Percentiles rank a stretch among this genome's conserved stretches.
Evolutionary conservation across 2,888 invertebrate genomes (phyloP).

Genomic region (Zeuzera pyrina): DNA sequence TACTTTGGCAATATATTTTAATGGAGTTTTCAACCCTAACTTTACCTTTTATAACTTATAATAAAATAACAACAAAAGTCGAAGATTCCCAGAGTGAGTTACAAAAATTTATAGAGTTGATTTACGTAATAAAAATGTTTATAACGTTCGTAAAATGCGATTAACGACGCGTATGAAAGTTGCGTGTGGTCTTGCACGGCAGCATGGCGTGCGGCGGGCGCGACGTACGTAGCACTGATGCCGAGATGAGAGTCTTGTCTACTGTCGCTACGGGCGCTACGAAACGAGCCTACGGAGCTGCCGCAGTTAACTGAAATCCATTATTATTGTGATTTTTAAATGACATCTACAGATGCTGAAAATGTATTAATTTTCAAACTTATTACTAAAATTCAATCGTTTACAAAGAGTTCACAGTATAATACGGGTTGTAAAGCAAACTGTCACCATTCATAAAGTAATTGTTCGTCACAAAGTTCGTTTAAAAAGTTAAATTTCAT

Average conservation of each 20-base stretch:
- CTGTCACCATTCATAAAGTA: too few species aligned
- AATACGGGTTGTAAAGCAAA: too few species aligned
- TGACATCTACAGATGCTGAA: too few species aligned
- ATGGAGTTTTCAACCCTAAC: too few species aligned
- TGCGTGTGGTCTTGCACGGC: slow-evolving; percentile 19
- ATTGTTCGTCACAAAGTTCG: too few species aligned
- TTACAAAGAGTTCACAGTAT: too few species aligned
- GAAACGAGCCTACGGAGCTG: slow-evolving; percentile 22
- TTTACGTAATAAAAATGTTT: slow-evolving; percentile 24
- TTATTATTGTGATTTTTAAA: too few species aligned
- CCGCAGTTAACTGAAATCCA: too few species aligned
- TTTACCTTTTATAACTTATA: background rate
- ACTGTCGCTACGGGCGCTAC: slow-evolving; percentile 14
- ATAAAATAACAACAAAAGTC: slow-evolving; percentile 6
- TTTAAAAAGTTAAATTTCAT: too few species aligned
- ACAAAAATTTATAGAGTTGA: slow-evolving; percentile 9
- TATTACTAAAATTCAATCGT: too few species aligned
- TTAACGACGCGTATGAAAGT: slow-evolving; percentile 48
- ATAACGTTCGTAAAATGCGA: slow-evolving; percentile 44
- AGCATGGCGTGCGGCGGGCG: slow-evolving; percentile 30
- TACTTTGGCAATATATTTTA: too few species aligned
- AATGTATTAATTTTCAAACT: too few species aligned
- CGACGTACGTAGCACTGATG: slow-evolving; percentile 48
- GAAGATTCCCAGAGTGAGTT: slow-evolving; percentile 7
- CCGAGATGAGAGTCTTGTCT: slow-evolving; percentile 13